phyloP scores from a whole-genome alignment of 1,140 invertebrate species.

The Wiebesia pumilae region DNA sequence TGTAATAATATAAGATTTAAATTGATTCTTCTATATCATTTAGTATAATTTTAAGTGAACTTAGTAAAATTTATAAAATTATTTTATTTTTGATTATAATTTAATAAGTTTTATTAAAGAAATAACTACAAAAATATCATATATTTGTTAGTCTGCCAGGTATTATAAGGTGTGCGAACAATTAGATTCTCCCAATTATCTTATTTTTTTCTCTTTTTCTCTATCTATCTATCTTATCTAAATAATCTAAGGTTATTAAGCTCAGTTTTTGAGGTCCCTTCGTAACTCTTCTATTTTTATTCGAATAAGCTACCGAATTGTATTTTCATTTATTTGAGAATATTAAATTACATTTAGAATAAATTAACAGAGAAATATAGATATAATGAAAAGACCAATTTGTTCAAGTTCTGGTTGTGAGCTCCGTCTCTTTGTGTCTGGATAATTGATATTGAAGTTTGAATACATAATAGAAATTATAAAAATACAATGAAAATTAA shows the following conservation, averaged over 20 bases:
- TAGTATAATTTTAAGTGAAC: no score
- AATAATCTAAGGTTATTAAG: not conserved
- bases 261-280: not conserved
- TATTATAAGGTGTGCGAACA: not conserved
- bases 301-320: not conserved
- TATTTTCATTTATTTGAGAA: not conserved
- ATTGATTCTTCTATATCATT: no score
- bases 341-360: not conserved
- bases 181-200: slow-evolving; percentile 19
- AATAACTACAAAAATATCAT: no score
- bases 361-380: not conserved
- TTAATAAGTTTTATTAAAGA: no score
- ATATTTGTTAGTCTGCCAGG: not conserved
- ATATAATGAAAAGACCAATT: not conserved
- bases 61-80: no score
- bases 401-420: not conserved
- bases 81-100: no score
- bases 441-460: no score
- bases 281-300: slow-evolving; percentile 13
- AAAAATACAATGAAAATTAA: no score
- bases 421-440: no score
- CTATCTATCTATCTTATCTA: not conserved
- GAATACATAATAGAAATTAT: no score
- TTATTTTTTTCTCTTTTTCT: not conserved
- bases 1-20: no score